phyloP scores from a whole-genome alignment of 2,113 vertebrate genomes.

The Gymnogyps californianus region DNA sequence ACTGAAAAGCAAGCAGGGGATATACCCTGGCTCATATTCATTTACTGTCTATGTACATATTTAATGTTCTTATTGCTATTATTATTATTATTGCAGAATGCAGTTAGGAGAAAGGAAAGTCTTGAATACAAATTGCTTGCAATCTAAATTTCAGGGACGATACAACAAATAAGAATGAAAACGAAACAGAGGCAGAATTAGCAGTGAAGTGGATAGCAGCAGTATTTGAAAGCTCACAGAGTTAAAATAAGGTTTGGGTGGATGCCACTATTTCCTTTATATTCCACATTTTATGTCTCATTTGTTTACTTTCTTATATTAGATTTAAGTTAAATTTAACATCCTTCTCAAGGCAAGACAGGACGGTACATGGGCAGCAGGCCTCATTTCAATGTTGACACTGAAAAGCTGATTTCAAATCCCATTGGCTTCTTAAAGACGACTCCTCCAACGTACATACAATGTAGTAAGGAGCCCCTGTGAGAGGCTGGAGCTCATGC shows the following conservation, averaged over 20 bases:
- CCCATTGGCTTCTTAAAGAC: neutral
- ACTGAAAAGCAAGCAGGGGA: neutral
- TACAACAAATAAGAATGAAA: slow-evolving; percentile 26
- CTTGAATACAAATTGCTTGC: neutral
- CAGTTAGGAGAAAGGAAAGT: neutral
- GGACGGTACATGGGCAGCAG: neutral
- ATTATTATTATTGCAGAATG: neutral
- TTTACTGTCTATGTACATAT: neutral
- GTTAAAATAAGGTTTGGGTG: neutral
- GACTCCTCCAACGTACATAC: neutral
- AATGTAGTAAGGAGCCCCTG: neutral
- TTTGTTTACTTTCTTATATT: neutral
- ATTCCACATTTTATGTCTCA: neutral
- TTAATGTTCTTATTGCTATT: neutral
- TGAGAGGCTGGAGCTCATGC: neutral
- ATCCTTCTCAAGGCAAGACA: neutral
- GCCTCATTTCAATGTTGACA: neutral
- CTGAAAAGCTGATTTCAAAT: slow-evolving; percentile 36
- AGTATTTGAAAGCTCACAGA: neutral
- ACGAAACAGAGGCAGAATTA: neutral
- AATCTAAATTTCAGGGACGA: slow-evolving; percentile 22
- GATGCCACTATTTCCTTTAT: neutral
- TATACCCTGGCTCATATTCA: neutral
- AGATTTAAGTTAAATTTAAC: neutral
- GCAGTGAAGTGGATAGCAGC: neutral